Percentiles rank a stretch among this genome's conserved stretches.
Conservation (phyloP, 2,888 invertebrate species). For the Aleiodes testaceus region DNA sequence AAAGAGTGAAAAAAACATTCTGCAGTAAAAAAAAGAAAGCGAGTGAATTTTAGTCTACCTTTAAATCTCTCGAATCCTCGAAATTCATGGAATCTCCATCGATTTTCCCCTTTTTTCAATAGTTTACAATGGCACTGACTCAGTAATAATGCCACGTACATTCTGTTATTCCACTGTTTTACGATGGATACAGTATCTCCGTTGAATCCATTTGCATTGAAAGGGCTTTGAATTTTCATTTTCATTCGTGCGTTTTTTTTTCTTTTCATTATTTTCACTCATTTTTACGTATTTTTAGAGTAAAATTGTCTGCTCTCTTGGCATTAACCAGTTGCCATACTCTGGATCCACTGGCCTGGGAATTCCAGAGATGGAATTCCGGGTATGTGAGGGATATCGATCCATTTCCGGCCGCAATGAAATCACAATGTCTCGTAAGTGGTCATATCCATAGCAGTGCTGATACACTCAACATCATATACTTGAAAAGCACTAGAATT, state of each 20-base stretch:
- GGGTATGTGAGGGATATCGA: conserved; percentile 33
- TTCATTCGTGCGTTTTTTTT: too few species aligned
- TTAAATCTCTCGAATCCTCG: neutral
- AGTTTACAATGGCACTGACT: neutral
- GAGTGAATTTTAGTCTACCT: neutral
- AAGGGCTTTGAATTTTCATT: too few species aligned
- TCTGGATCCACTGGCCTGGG: neutral
- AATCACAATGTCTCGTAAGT: conserved; percentile 40
- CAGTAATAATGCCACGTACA: too few species aligned
- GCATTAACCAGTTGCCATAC: neutral
- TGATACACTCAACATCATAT: conserved; percentile 23
- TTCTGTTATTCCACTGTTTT: too few species aligned
- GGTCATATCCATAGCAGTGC: conserved; percentile 40
- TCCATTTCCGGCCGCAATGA: conserved; percentile 42
- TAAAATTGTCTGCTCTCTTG: neutral
- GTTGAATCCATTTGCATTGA: too few species aligned
- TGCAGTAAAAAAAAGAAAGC: neutral
- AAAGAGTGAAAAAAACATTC: neutral
- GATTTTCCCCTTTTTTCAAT: neutral
- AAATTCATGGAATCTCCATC: conserved; percentile 9
- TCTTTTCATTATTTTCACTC: too few species aligned
- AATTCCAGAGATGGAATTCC: conserved; percentile 23
- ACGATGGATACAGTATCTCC: too few species aligned
- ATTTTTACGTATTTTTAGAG: neutral
- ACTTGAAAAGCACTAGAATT: neutral